These are phyloP conservation scores for Congeria kusceri DNA, from an alignment of 2,888 invertebrate species.

Conservation along the genomic window DNA sequence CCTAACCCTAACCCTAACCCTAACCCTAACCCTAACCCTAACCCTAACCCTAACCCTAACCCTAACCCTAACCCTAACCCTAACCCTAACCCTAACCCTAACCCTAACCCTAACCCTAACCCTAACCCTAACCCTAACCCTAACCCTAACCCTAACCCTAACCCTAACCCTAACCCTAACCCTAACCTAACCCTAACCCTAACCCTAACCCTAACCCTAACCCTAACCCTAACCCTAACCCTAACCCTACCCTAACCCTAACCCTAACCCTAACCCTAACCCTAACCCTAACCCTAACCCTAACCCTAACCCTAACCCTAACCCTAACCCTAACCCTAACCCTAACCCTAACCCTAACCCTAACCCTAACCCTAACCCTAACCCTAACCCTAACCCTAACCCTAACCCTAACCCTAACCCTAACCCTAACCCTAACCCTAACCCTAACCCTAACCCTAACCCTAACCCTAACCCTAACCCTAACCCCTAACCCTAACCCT, in stretches of 20 bases:
- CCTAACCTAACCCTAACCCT: slow-evolving; percentile 65
- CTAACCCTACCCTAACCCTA: no score
- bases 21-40: slow-evolving; percentile 54
- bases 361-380: slow-evolving; percentile 66
- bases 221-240: slow-evolving; percentile 69
- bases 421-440: slow-evolving; percentile 57
- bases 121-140: slow-evolving; percentile 68
- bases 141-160: slow-evolving; percentile 64
- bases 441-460: slow-evolving; percentile 49
- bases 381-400: slow-evolving; percentile 69
- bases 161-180: no score
- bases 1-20: slow-evolving; percentile 60
- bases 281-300: slow-evolving; percentile 66
- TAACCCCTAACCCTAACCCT: slow-evolving; percentile 68
- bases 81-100: slow-evolving; percentile 64
- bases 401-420: slow-evolving; percentile 69
- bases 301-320: slow-evolving; percentile 71
- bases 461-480: slow-evolving; percentile 61
- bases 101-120: slow-evolving; percentile 67
- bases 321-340: slow-evolving; percentile 66
- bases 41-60: slow-evolving; percentile 53
- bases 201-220: slow-evolving; percentile 72
- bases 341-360: slow-evolving; percentile 68
- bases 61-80: slow-evolving; percentile 62
- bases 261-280: slow-evolving; percentile 67